A percentile compares a stretch with the other conserved stretches of the same genome.
phyloP scores from a whole-genome alignment of 2,113 vertebrate genomes.

The Poecilia latipinna region DNA sequence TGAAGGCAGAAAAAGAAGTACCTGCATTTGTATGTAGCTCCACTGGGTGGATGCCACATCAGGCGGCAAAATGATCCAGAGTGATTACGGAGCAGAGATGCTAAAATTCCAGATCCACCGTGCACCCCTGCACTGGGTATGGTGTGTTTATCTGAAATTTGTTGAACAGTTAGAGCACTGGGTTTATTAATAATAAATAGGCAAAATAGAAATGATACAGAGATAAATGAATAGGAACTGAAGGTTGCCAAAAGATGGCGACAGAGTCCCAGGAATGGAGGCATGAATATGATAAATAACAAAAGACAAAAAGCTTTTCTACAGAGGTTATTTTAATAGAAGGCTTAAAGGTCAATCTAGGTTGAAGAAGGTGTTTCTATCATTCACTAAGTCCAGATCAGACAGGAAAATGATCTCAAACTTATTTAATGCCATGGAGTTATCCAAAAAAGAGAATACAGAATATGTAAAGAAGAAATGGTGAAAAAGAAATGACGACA shows the following conservation, averaged over 20 bases:
- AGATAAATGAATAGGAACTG: no score
- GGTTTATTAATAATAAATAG: background rate
- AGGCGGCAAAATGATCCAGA: background rate
- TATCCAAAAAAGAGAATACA: no score
- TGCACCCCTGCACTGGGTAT: background rate
- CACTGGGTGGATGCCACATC: background rate
- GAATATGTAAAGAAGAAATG: no score
- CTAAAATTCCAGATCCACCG: background rate
- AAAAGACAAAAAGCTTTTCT: no score
- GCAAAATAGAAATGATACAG: background rate
- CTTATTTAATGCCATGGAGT: no score
- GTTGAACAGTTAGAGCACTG: background rate
- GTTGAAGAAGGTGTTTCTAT: no score
- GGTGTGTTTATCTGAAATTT: background rate
- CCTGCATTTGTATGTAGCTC: background rate
- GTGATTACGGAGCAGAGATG: background rate
- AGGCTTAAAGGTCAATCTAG: no score
- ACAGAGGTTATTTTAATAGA: no score
- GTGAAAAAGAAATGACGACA: no score
- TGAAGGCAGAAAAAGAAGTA: background rate
- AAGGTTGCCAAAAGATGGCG: background rate
- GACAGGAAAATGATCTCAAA: no score
- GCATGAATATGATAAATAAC: background rate
- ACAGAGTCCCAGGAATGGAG: background rate
- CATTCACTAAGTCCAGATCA: no score